Evolutionary conservation across 1,140 invertebrate species (phyloP), one percentile per base, ranked within the genome.

Genomic region (Ridgeia piscesae): DNA sequence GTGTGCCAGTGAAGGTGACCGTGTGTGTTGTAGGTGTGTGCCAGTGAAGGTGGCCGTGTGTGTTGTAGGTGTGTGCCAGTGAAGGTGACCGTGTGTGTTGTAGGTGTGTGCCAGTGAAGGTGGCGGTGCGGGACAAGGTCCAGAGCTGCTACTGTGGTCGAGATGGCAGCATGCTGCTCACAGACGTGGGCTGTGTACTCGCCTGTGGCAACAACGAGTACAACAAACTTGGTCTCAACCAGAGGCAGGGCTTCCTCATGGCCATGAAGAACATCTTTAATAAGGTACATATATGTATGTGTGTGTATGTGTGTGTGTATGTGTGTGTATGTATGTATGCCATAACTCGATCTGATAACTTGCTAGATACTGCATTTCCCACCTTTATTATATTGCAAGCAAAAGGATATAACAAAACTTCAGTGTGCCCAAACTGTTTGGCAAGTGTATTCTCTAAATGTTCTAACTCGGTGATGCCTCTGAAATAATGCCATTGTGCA

Each of bases 221-320:
- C 94, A 98, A 97, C 94, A 97, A 97, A 95, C 96, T 98, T 0
- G 97, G 97, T 35, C 95, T 98, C 27, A 96, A 96, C 93, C 96
- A 96, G 92, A 96, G 96, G 89, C 95, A 95, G 88, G 96, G 96
- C 0, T 96, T 97, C 93, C 96, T 96, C 92, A 95, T 95, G 94
- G 95, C 95, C 50, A 95, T 96, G 95, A 96, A 95, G 93, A 95
- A 95, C 92, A 95, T 95, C 27, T 96, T 96, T 92, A 95, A 94
- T n/a, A 96, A 95, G 94, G 95, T 95, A 92, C 34, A 90, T 34
- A 2, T 42, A 14, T 77, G 14, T 77, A n/a, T n/a, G n/a, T n/a
- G n/a, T n/a, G n/a, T n/a, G n/a, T n/a, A n/a, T n/a, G n/a, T n/a
- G n/a, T n/a, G n/a, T n/a, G n/a, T n/a, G n/a, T n/a, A n/a, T n/a